phyloP scores from a whole-genome alignment of 35 echinoderm and acorn worm genomes.

The Patiria miniata region DNA sequence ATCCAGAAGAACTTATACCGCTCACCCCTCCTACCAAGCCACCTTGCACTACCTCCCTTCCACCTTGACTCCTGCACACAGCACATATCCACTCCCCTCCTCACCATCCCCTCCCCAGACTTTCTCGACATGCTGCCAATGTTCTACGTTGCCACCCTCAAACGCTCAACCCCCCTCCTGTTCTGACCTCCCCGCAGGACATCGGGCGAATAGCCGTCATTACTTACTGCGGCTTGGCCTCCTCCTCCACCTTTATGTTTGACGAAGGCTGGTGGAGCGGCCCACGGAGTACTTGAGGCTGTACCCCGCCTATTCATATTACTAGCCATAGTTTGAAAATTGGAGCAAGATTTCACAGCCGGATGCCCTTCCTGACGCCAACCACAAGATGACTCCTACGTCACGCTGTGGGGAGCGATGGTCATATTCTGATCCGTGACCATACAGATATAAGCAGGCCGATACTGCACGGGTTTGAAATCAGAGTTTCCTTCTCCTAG shows the following conservation, averaged over 20 bases:
- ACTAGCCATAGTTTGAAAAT: neutral
- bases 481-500: too few species aligned
- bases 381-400: neutral
- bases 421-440: neutral
- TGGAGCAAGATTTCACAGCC: neutral
- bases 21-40: too few species aligned
- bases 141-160: neutral
- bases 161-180: neutral
- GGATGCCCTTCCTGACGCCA: slow-evolving; percentile 11
- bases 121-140: too few species aligned
- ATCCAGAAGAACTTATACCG: too few species aligned
- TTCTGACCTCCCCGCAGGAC: too few species aligned
- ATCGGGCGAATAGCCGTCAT: too few species aligned
- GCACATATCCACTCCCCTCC: neutral
- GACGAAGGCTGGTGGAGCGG: too few species aligned
- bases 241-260: too few species aligned
- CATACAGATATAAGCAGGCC: neutral
- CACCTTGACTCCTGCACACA: too few species aligned
- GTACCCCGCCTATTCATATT: too few species aligned
- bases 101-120: slow-evolving; percentile 16
- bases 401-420: neutral
- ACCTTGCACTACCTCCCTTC: slow-evolving; percentile 29
- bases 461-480: neutral
- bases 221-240: slow-evolving; percentile 4
- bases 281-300: too few species aligned